phyloP scores from a whole-genome alignment of 2,888 invertebrate species.

The Stenodema calcarata region DNA sequence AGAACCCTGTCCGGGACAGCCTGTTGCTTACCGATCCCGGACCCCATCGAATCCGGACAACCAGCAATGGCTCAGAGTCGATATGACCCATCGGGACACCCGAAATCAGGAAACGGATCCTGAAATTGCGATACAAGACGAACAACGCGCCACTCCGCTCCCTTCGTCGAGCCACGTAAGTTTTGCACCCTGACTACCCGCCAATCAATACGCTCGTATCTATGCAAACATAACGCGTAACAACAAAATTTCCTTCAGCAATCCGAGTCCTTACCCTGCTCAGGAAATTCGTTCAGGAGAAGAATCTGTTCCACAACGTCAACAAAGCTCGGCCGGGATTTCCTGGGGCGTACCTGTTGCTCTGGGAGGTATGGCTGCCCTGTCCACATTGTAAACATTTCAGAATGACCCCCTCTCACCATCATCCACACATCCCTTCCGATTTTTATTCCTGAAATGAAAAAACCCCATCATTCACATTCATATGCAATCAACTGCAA shows the following conservation, averaged over 20 bases:
- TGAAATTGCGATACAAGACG: conserved; percentile 34
- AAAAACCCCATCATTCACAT: not conserved
- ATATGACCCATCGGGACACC: conserved; percentile 48
- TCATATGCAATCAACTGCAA: not conserved
- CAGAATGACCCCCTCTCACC: not conserved
- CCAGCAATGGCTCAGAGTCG: conserved; percentile 41
- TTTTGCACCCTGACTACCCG: not conserved
- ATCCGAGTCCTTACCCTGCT: not conserved
- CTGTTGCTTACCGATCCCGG: conserved; percentile 43
- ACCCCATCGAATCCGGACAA: not conserved
- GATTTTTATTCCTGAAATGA: not conserved
- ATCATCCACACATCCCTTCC: not conserved
- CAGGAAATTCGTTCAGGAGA: not conserved
- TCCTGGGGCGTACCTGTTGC: conserved; percentile 37
- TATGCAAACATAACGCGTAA: not conserved
- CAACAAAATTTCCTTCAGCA: not conserved
- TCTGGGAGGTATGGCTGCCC: conserved; percentile 22
- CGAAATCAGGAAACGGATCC: not conserved
- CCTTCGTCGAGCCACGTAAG: conserved; percentile 51
- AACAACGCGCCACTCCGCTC: conserved; percentile 37
- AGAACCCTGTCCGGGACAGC: conserved; percentile 24
- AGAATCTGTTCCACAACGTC: not conserved
- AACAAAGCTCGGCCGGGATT: conserved; percentile 16
- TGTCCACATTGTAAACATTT: conserved; percentile 13
- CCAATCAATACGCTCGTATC: conserved; percentile 1